Evolutionary conservation across 2,113 vertebrate genomes (phyloP).

Genomic region (Cervus canadensis): DNA sequence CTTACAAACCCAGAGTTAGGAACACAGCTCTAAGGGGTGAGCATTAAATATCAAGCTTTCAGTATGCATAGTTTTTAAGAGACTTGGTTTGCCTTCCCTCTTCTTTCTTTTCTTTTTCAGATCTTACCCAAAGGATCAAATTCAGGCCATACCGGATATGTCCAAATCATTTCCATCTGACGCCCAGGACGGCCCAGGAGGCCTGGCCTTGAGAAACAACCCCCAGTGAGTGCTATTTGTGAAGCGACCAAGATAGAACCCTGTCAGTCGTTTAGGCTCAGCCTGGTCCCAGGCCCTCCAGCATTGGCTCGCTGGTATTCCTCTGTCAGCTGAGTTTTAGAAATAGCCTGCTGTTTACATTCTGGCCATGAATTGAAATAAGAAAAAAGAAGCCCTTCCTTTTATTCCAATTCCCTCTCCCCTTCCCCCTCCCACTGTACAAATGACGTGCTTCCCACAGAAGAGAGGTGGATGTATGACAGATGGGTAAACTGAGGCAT

Average conservation of each 20-base stretch:
- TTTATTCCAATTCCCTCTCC: not conserved
- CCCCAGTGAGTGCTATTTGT: constrained; percentile 65
- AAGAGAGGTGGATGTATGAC: not conserved
- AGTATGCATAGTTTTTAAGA: constrained; percentile 63
- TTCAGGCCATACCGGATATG: constrained; percentile 71
- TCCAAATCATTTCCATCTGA: constrained; percentile 79
- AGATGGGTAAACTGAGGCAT: constrained; percentile 20
- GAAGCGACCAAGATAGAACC: constrained; percentile 42
- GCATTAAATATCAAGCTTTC: constrained; percentile 63
- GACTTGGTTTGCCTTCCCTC: constrained; percentile 24
- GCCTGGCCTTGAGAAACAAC: constrained; percentile 58
- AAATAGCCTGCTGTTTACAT: not conserved
- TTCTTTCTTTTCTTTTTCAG: constrained; percentile 45
- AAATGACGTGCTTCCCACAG: not conserved
- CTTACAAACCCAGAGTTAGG: constrained; percentile 75
- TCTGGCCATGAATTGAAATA: not conserved
- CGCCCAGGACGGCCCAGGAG: constrained; percentile 60
- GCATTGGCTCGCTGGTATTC: not conserved
- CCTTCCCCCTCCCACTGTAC: not conserved
- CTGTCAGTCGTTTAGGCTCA: constrained; percentile 17
- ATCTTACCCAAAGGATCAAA: constrained; percentile 73
- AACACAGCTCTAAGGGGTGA: constrained; percentile 66
- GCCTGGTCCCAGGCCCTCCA: not conserved
- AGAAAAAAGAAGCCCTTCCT: not conserved
- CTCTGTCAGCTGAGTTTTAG: not conserved